Base-by-base conservation (phyloP, 2,113 vertebrate genomes). In the Scartelaos histophorus region DNA sequence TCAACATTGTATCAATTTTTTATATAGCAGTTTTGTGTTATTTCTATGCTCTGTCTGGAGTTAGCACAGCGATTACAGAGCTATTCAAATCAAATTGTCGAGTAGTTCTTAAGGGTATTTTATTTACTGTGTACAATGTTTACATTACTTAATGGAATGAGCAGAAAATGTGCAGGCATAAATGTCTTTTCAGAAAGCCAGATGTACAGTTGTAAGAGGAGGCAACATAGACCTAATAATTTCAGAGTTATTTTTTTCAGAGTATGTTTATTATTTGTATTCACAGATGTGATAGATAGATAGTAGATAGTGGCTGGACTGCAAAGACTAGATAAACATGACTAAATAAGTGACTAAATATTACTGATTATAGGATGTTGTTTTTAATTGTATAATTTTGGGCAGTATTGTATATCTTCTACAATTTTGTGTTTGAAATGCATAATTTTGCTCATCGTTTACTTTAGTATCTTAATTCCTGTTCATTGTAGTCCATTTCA, bases 71-170 rank as follows among this genome's bases (percentile, higher is more conserved):
- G 21, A 74, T 80, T 9, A 58, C 70, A 17, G 29, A 68, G 35
- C 79, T 87, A 80, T 88, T 87, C 82, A 84, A 90, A 89, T 77
- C 13, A 49, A 16, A 43, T 11, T 43, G 7, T 43, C 10, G 38
- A 10, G 7, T 7, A 43, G 9, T 9, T 43, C 1, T 43, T 43
- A 11, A 43, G 6, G 38, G 7, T 43, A 43, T 43, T 9, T 43
- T 43, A 43, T 1, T 43, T 43, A 43, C 38, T 43, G 7, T 43
- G 38, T 43, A 10, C 38, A 43, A 43, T 43, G 7, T 43, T 43
- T 43, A 43, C 38, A 43, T 43, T 10, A 43, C 38, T 43, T 43
- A 43, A 43, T 38, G 35, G 35, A 9, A 5, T 17, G 15, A 17
- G 3, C 47, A 49, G 47, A 16, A 17, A 4, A 51, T 51, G 47